Evolutionary conservation across 53 echinoderm and acorn worm species (phyloP), one percentile per base, ranked within the genome.

Genomic region (Hippasteria phrygiana): DNA sequence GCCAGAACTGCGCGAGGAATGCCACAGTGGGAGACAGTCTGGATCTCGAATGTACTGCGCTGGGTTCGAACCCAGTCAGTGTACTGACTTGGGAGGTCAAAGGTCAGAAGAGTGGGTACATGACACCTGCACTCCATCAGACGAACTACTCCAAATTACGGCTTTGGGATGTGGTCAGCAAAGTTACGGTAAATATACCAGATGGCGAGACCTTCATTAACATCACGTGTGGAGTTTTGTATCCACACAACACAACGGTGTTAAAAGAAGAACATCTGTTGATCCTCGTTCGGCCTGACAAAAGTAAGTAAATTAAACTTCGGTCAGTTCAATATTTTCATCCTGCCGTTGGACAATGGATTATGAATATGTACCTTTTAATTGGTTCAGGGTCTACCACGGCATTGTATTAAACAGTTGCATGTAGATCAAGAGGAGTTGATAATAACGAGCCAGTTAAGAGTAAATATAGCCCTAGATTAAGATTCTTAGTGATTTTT

Each of bases 1-100:
- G 31, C 34, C 4, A 5, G 35, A 66, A 66, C 66, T 66, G 32
- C 34, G 6, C 66, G 6, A 5, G 66, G 33, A 66, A 6, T 9
- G 66, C 34, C 33, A 66, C 35, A 7, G 34, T 27, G 18, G 75
- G 75, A 9, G 51, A 75, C 0, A 29, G 12, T 32, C 17, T 75
- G 50, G 46, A 50, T 16, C 4, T 75, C 11, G 31, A 10, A 12
- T 75, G 75, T 48, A 29, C 34, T 17, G 75, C 75, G 12, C 3
- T 47, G 51, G 75, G 17, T 50, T 75, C 75, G 16, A 75, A 75
- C 39, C 75, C 75, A 16, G 75, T 6, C 18, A 48, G 75, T 47
- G 14, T n/a, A 5, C 31, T 75, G 1, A 27, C 18, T 11, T 33
- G 29, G 75, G 5, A 51, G 75, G 50, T 75, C 75, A 33, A 27